Evolutionary conservation across 2,797 vertebrate species (phyloP), one percentile per base, ranked within the genome.

Genomic region (Cyprinella venusta): DNA sequence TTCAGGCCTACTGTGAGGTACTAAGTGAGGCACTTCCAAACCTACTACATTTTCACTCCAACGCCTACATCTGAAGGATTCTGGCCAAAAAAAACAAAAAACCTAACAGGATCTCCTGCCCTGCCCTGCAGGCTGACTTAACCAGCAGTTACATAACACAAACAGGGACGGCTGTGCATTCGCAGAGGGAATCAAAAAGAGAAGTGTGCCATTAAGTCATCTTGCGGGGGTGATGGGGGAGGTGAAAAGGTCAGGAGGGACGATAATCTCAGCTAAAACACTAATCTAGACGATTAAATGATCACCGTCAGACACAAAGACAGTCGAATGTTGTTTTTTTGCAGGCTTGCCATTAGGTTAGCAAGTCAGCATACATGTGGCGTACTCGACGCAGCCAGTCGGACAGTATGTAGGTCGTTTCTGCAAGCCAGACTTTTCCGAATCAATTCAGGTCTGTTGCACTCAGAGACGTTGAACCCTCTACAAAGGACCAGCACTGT

Each of bases 381-480:
- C 5, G 4, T 18, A 24, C 13, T 36, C 18, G 19, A 63, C 36
- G 2, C 59, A 24, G 18, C 7, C 33, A 52, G 26, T 48, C 26
- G 6, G 21, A 59, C 26, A 0, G 4, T 6, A 61, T 61, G 40
- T 36, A 15, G 30, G 42, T 13, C 26, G 9, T 54, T 75, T 74
- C 42, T 38, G 40, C 69, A 81, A 56, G 30, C 80, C 30, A 40
- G 30, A 33, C 10, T 42, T 76, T 68, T 33, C 10, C 48, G n/a
- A 82, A 67, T 82, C 36, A 56, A 42, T 82, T 82, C 48, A 76
- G 80, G 71, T 76, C 80, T 68, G 72, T 68, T 68, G 80, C 61
- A 59, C 72, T 54, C 45, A 68, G 24, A 7, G 33, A 18, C 18
- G 10, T 10, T 65, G 33, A 65, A 71, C 52, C 52, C 71, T 72